These are phyloP conservation scores for Mesembrinibis cayennensis DNA, from an alignment of 2,113 vertebrate species.

Conservation along the genomic window DNA sequence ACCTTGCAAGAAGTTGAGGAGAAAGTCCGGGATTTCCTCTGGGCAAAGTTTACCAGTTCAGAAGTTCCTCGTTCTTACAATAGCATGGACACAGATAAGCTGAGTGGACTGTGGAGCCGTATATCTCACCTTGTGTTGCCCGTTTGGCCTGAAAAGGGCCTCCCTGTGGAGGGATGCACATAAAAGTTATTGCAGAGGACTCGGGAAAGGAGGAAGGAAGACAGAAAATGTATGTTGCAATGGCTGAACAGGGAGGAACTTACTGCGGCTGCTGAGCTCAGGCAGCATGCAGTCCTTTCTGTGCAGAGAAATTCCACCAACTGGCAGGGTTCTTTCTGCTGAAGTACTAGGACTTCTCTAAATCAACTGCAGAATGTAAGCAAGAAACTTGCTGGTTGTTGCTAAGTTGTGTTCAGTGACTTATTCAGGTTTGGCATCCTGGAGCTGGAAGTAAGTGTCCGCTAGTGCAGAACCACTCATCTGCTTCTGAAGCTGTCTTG, in stretches of 20 bases:
- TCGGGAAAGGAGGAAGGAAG: not conserved
- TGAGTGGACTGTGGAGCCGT: slow-evolving; percentile 83
- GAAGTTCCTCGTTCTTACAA: slow-evolving; percentile 42
- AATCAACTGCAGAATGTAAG: not conserved
- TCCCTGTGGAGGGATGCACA: slow-evolving; percentile 64
- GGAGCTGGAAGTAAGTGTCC: not conserved
- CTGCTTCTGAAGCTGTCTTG: not conserved
- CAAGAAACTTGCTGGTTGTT: not conserved
- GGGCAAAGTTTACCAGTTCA: slow-evolving; percentile 71
- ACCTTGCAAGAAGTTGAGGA: slow-evolving; percentile 83
- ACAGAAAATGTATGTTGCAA: not conserved
- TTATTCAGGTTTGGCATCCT: not conserved
- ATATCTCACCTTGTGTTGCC: slow-evolving; percentile 81
- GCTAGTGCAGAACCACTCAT: not conserved
- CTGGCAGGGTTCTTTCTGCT: slow-evolving; percentile 20
- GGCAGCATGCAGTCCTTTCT: not conserved
- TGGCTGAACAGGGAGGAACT: not conserved
- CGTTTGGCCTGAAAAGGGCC: slow-evolving; percentile 70
- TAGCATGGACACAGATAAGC: slow-evolving; percentile 79
- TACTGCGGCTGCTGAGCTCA: not conserved
- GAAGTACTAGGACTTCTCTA: slow-evolving; percentile 21
- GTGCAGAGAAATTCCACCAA: not conserved
- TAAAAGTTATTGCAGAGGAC: not conserved
- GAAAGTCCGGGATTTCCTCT: slow-evolving; percentile 90
- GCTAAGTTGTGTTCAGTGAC: not conserved